Percentiles rank a stretch among this genome's conserved stretches.
Conservation (phyloP, 2,113 vertebrate genomes). For the Salvelinus sp. region DNA sequence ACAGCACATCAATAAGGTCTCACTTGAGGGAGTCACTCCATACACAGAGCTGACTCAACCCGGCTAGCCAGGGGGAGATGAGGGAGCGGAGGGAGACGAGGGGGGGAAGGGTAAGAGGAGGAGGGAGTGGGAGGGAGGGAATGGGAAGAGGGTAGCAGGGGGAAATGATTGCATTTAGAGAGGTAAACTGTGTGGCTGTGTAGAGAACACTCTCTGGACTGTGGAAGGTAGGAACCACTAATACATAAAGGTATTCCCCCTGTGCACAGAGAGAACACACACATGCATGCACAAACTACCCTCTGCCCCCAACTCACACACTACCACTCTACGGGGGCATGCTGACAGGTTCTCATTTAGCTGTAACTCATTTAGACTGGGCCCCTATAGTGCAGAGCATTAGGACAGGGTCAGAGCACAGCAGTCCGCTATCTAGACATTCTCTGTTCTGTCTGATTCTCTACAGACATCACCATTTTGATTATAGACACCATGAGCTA, state of each 20-base stretch:
- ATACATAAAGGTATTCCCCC: slow-evolving; percentile 25
- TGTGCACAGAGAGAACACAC: slow-evolving; percentile 18
- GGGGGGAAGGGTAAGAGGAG: no score
- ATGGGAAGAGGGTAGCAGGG: neutral
- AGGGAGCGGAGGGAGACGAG: neutral
- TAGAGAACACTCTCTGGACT: slow-evolving; percentile 56
- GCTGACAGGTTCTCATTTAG: slow-evolving; percentile 45
- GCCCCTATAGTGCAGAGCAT: neutral
- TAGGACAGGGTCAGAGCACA: neutral
- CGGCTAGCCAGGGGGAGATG: slow-evolving; percentile 1
- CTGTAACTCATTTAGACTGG: slow-evolving; percentile 39
- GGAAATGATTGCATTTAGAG: slow-evolving; percentile 72
- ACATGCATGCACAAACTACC: neutral
- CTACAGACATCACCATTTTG: slow-evolving; percentile 36
- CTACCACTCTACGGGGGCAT: slow-evolving; percentile 1
- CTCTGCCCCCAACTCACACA: neutral
- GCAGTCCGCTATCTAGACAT: neutral
- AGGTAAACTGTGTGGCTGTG: slow-evolving; percentile 50
- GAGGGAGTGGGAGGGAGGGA: no score
- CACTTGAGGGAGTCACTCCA: slow-evolving; percentile 63
- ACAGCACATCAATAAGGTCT: slow-evolving; percentile 73
- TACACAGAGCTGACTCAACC: slow-evolving; percentile 69
- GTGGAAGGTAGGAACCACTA: slow-evolving; percentile 34
- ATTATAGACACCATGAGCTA: slow-evolving; percentile 59
- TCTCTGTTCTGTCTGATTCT: slow-evolving; percentile 16